Evolutionary conservation across 1,140 invertebrate species (phyloP).

Genomic region (Meloidogyne chitwoodi): DNA sequence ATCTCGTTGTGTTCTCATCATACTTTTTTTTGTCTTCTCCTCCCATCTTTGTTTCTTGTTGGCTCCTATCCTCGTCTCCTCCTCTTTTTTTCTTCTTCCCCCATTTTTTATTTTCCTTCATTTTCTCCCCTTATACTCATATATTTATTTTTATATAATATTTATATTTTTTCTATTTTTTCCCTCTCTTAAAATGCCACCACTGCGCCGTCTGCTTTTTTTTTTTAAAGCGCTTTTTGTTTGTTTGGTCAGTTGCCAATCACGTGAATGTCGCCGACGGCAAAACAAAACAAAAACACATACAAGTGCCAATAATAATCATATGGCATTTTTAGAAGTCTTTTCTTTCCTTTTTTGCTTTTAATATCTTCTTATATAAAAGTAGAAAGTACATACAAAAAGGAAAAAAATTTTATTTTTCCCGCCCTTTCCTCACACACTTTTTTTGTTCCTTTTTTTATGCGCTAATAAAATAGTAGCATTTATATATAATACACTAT

Average conservation of each 20-base stretch:
- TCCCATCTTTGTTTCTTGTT: neutral
- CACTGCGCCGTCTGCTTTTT: neutral
- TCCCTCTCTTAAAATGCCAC: neutral
- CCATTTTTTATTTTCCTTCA: neutral
- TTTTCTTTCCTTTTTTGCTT: neutral
- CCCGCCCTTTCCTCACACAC: neutral
- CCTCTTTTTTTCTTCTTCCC: neutral
- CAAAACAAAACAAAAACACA: constrained; percentile 4
- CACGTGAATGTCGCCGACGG: constrained; percentile 17
- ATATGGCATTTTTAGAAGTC: neutral
- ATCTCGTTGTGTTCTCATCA: neutral
- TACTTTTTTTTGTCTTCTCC: neutral
- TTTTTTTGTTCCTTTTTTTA: neutral
- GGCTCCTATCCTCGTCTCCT: neutral
- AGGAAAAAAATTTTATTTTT: too few relatives aligned
- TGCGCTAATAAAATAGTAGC: neutral
- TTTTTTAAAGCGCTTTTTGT: neutral
- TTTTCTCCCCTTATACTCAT: neutral
- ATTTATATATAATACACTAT: neutral
- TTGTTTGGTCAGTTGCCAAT: constrained; percentile 23
- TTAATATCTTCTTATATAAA: too few relatives aligned
- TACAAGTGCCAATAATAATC: neutral
- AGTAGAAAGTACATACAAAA: too few relatives aligned
- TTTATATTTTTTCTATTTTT: neutral
- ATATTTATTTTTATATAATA: neutral